Conservation (phyloP, 2,888 invertebrate species). For the Brassicogethes aeneus region DNA sequence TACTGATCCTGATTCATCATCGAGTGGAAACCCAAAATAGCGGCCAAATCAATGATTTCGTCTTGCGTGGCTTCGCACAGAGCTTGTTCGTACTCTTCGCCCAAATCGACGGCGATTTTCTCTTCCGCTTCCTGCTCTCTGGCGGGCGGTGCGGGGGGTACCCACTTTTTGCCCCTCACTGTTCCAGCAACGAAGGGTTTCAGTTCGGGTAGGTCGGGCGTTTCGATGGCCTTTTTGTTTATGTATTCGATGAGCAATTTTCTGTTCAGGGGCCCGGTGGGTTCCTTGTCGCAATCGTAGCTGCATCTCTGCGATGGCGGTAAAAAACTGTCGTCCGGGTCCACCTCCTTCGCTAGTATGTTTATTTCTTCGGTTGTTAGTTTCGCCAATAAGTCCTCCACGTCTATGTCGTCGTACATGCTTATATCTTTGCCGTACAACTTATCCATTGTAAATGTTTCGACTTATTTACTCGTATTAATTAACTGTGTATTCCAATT, state of each 20-base stretch:
- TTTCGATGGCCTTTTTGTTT: slow-evolving; percentile 96
- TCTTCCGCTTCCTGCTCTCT: slow-evolving; percentile 78
- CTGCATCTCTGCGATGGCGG: slow-evolving; percentile 93
- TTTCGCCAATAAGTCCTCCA: slow-evolving; percentile 89
- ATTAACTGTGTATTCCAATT: neutral
- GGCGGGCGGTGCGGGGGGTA: slow-evolving; percentile 63
- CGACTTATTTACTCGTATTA: neutral
- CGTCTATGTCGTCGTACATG: slow-evolving; percentile 89
- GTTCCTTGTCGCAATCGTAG: slow-evolving; percentile 90
- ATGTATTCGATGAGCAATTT: slow-evolving; percentile 94
- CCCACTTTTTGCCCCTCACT: slow-evolving; percentile 90
- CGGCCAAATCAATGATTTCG: slow-evolving; percentile 98
- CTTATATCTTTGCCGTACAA: slow-evolving; percentile 84
- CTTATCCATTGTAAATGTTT: slow-evolving; percentile 40
- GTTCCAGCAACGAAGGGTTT: slow-evolving; percentile 90
- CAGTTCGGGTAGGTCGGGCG: slow-evolving; percentile 92
- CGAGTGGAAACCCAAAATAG: slow-evolving; percentile 97
- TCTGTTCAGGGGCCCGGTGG: slow-evolving; percentile 93
- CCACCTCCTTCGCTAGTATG: slow-evolving; percentile 96
- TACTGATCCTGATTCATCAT: slow-evolving; percentile 99
- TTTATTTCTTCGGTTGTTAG: slow-evolving; percentile 93
- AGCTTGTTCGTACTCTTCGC: slow-evolving; percentile 91
- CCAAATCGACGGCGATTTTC: slow-evolving; percentile 86
- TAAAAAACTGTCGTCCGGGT: slow-evolving; percentile 96
- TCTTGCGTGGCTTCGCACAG: slow-evolving; percentile 81